These are phyloP conservation scores for Drosophila elegans DNA, from an alignment of 1,140 invertebrate species.

Conservation along the genomic window DNA sequence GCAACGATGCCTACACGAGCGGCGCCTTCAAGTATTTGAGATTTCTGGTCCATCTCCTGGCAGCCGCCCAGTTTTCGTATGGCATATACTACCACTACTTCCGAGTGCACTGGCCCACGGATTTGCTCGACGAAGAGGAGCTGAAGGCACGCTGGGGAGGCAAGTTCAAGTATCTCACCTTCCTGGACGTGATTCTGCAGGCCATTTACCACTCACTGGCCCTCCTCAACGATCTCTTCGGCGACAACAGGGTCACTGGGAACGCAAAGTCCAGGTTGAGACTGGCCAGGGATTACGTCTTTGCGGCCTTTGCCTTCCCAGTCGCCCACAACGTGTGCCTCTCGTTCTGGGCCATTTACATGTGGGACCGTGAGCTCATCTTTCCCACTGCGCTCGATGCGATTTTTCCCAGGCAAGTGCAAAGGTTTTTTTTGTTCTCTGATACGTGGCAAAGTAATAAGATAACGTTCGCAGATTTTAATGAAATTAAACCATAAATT, in stretches of 20 bases:
- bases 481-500: too few relatives aligned
- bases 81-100: conserved; percentile 71
- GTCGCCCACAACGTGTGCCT: conserved; percentile 72
- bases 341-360: conserved; percentile 74
- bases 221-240: conserved; percentile 66
- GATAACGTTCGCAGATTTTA: too few relatives aligned
- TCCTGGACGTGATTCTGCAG: conserved; percentile 73
- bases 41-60: conserved; percentile 64
- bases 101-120: conserved; percentile 61
- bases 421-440: neutral
- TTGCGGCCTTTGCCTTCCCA: conserved; percentile 74
- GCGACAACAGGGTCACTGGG: conserved; percentile 48
- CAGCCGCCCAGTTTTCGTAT: conserved; percentile 67
- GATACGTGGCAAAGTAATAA: conserved; percentile 3
- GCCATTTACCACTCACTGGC: conserved; percentile 69
- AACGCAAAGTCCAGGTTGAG: conserved; percentile 51
- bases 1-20: conserved; percentile 70
- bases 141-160: conserved; percentile 70
- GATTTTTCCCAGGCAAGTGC: conserved; percentile 70
- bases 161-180: conserved; percentile 79
- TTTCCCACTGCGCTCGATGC: conserved; percentile 70
- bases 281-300: conserved; percentile 59
- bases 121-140: conserved; percentile 57
- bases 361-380: conserved; percentile 74
- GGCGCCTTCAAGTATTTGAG: conserved; percentile 71